Conservation (phyloP, 2,888 invertebrate species). For the Caenorhabditis sinica region DNA sequence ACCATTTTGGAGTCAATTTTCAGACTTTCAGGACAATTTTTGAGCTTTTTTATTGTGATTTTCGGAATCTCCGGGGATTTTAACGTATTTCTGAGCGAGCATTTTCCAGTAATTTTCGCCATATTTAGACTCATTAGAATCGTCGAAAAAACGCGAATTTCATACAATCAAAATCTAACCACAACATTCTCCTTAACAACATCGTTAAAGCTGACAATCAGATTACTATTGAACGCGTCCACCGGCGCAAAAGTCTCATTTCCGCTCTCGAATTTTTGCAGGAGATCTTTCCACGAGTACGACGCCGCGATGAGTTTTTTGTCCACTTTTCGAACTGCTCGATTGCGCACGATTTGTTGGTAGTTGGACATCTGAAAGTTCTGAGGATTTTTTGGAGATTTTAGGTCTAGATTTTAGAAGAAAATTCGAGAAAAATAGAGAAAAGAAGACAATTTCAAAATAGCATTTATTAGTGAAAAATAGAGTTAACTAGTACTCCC, state of each 20-base stretch:
- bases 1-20: too few relatives aligned
- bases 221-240: conserved; percentile 26
- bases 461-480: background rate
- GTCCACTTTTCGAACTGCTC: background rate
- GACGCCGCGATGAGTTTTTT: background rate
- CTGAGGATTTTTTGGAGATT: background rate
- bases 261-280: conserved; percentile 9
- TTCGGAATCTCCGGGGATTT: too few relatives aligned
- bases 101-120: too few relatives aligned
- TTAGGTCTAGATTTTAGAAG: background rate
- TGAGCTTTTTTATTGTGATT: too few relatives aligned
- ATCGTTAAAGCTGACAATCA: conserved; percentile 14
- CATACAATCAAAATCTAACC: conserved; percentile 15
- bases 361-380: conserved; percentile 35
- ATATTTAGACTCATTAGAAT: background rate
- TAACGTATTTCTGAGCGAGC: too few relatives aligned
- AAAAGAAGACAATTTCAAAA: background rate
- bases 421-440: background rate
- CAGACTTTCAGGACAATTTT: too few relatives aligned
- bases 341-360: background rate
- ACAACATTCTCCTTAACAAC: conserved; percentile 20
- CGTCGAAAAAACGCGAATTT: background rate
- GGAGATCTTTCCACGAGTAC: conserved; percentile 16
- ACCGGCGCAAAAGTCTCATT: conserved; percentile 17
- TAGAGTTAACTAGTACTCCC: background rate